Percentiles rank a stretch among this genome's conserved stretches.
These are phyloP conservation scores for Neofelis nebulosa DNA, from an alignment of 2,113 vertebrate genomes.

Conservation along the genomic window DNA sequence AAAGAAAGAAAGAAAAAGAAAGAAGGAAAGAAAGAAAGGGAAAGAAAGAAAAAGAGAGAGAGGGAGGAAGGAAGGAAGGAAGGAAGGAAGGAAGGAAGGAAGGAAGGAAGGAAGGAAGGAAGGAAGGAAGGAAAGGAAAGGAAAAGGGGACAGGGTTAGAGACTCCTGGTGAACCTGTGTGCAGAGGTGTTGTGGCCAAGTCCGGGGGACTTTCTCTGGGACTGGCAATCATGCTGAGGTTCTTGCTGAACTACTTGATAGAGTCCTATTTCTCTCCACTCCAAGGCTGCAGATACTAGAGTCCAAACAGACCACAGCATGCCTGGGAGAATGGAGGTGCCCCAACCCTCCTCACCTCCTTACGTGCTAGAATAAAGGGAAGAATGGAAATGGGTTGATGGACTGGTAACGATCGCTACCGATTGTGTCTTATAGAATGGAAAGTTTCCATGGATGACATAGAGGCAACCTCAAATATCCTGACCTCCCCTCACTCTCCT, in stretches of 20 bases:
- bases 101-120: too few species aligned
- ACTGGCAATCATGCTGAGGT: neutral
- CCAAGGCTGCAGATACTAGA: neutral
- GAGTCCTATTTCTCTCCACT: neutral
- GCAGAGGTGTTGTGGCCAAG: neutral
- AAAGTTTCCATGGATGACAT: neutral
- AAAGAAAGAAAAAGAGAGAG: accelerated
- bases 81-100: too few species aligned
- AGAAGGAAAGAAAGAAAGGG: too few species aligned
- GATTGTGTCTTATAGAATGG: neutral
- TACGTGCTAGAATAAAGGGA: neutral
- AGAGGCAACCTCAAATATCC: neutral
- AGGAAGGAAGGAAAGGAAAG: too few species aligned
- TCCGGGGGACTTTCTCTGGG: neutral
- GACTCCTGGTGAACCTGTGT: neutral
- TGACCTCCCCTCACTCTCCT: neutral
- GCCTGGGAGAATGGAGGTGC: neutral
- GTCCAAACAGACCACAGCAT: neutral
- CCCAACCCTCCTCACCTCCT: neutral
- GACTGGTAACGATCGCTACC: neutral
- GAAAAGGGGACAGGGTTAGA: too few species aligned
- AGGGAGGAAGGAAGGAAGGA: too few species aligned
- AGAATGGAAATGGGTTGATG: neutral
- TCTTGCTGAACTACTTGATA: neutral
- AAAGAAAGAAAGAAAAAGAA: accelerated